Percentiles rank a stretch among this genome's conserved stretches.
phyloP scores from a whole-genome alignment of 2,113 vertebrate genomes.

The Pangasianodon gigas region DNA sequence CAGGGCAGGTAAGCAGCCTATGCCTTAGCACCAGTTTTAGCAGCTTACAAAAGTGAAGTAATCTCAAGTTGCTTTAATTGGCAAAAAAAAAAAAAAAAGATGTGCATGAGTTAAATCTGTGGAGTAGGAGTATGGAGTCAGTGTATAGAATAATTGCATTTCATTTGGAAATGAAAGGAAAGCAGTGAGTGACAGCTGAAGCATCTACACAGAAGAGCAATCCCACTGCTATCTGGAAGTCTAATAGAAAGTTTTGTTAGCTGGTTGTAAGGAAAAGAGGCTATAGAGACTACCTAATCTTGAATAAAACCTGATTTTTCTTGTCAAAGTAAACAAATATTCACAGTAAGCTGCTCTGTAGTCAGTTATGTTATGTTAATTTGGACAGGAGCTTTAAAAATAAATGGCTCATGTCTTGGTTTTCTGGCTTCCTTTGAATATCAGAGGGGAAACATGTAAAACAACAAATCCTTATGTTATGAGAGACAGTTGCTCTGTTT shows the following conservation, averaged over 20 bases:
- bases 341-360: neutral
- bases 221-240: constrained; percentile 25
- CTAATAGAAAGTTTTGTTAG: constrained; percentile 26
- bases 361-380: neutral
- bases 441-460: neutral
- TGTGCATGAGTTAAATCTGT: too few species aligned
- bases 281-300: neutral
- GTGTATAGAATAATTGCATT: neutral
- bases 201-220: constrained; percentile 36
- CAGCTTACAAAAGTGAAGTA: neutral
- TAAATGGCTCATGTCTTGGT: neutral
- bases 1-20: constrained; percentile 86
- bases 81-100: too few species aligned
- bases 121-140: neutral
- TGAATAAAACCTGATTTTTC: neutral
- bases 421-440: neutral
- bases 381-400: neutral
- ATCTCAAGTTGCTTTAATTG: neutral
- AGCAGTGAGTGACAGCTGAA: constrained; percentile 22
- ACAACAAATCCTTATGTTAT: neutral
- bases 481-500: neutral
- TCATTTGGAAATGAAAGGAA: neutral
- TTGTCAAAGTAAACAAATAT: neutral
- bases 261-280: constrained; percentile 13
- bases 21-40: neutral